Percentiles rank a stretch among this genome's conserved stretches.
Conservation (phyloP, 2,113 vertebrate species). For the Corapipo altera region DNA sequence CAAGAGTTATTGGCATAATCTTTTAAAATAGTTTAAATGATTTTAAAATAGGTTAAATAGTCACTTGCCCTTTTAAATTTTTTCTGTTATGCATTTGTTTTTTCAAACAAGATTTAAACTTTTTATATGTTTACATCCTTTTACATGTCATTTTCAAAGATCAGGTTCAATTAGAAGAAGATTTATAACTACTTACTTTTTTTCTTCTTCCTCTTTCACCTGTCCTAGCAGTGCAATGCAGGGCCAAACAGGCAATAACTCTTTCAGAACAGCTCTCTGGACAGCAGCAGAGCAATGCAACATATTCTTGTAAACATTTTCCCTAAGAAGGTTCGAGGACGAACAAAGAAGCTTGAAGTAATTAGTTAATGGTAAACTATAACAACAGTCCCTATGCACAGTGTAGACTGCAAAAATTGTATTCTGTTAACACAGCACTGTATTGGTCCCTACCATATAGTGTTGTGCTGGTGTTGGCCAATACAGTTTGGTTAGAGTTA, state of each 20-base stretch:
- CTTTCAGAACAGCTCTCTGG: not conserved
- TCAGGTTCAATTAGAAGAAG: conserved; percentile 7
- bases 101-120: not conserved
- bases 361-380: not conserved
- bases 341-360: not conserved
- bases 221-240: not conserved
- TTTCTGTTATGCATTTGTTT: not conserved
- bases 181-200: not conserved
- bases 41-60: not conserved
- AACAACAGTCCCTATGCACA: not conserved
- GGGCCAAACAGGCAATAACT: not conserved
- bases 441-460: not conserved
- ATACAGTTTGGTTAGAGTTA: not conserved
- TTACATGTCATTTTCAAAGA: not conserved
- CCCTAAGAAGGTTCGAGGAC: not conserved
- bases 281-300: not conserved
- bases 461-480: not conserved
- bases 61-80: not conserved
- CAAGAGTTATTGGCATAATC: not conserved
- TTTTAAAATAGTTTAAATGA: not conserved
- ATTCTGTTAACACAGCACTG: not conserved
- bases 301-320: not conserved
- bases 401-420: not conserved
- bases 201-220: not conserved
- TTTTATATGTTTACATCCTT: not conserved